Evolutionary conservation across 2,113 vertebrate species (phyloP), one percentile per base, ranked within the genome.

Genomic region (Sisor rabdophorus): DNA sequence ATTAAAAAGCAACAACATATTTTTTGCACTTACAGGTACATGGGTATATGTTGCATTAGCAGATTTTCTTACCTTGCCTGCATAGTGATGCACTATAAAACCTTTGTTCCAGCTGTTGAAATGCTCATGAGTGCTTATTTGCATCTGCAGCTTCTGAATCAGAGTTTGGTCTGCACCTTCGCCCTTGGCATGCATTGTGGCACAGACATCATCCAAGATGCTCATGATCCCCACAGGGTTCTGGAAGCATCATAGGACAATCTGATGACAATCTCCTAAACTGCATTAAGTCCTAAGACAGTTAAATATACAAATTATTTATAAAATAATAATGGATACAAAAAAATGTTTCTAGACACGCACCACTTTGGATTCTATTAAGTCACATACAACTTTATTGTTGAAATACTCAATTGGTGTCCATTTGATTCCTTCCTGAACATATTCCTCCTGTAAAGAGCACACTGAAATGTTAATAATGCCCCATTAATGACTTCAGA

Each of bases 51-150:
- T 10, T 50, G 61, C 24, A 52, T 73, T 28, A 50, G 26, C 30
- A 11, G 53, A 17, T 56, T 20, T 36, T 53, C 72, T 77, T 79
- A 91, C 93, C 92, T 94, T 93, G 15, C 93, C 93, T 0, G 92
- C 93, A 6, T 94, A 94, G 86, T 94, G 93, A 68, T 94, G 93
- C 30, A 94, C 81, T 54, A 94, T 68, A 63, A 94, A 94, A 3
- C 93, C 93, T 61, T 85, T 87, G 85, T 92, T 94, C 93, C 93
- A 94, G 88, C 90, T 93, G 89, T 93, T 94, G 85, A 94, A 94
- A 79, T 94, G 93, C 6, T 93, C 88, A 13, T 94, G 91, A 2
- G 82, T 78, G 26, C 91, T 89, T 0, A 94, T 87, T 44, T 92
- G 90, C 0, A 84, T 84, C 87, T 94, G 93, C 0, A 94, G 89